These are phyloP conservation scores for Agapornis canus DNA, from an alignment of 2,797 vertebrate species.

Conservation along the genomic window DNA sequence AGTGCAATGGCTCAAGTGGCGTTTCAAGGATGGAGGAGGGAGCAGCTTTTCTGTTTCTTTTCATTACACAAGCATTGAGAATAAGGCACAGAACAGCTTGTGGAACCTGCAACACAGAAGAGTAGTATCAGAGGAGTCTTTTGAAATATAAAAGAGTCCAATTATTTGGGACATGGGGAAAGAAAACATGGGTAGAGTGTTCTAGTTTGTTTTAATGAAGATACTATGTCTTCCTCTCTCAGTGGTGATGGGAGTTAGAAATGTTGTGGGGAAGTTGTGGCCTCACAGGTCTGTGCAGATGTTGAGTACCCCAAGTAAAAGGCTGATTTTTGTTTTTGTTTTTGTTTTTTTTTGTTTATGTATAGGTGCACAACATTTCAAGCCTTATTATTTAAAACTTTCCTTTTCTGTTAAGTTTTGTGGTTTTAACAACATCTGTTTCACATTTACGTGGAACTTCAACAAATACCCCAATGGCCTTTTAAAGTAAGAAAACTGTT, in stretches of 20 bases:
- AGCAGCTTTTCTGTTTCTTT: not conserved
- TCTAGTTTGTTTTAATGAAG: not conserved
- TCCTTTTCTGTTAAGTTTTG: not conserved
- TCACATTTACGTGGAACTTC: not conserved
- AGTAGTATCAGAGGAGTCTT: not conserved
- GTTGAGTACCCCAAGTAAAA: not conserved
- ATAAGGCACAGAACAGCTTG: not conserved
- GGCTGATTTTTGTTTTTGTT: not conserved
- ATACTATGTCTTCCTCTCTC: not conserved
- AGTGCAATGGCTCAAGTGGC: not conserved
- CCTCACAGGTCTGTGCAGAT: not conserved
- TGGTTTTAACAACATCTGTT: not conserved
- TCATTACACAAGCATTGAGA: not conserved
- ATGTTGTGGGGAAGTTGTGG: not conserved
- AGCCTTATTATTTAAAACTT: constrained; percentile 21
- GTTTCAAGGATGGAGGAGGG: not conserved
- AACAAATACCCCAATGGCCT: not conserved
- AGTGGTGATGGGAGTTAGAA: not conserved
- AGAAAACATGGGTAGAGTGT: not conserved
- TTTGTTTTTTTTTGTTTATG: not conserved
- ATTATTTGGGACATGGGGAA: not conserved
- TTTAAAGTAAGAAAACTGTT: not conserved
- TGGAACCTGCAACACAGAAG: not conserved
- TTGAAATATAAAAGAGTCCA: not conserved
- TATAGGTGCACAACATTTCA: not conserved